Base-by-base conservation (phyloP, 2,797 vertebrate species). In the Sebastolobus altivelis region DNA sequence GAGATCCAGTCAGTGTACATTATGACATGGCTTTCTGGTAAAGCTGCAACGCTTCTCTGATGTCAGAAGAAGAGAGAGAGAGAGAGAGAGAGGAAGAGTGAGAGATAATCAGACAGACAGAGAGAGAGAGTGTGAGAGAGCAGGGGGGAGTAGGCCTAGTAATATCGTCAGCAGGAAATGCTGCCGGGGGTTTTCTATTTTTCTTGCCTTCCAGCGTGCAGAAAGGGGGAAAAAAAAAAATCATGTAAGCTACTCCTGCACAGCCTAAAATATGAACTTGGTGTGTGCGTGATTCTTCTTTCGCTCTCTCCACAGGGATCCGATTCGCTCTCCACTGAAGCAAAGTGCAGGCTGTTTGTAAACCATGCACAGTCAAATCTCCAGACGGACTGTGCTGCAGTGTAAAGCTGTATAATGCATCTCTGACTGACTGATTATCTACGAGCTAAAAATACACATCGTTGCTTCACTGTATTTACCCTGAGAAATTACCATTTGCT, bases 391-490 rank as follows among this genome's bases (percentile, higher is more conserved):
- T 33, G 52, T 67, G 79, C 81, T 65, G 62, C 87, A 83, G 79
- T 68, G 75, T 75, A 77, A 79, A 88, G 79, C 84, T 84, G 80
- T 81, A 81, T 82, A 89, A 90, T 89, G 82, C 66, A 66, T 83
- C 68, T 84, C 77, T 83, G 81, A 92, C 84, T 89, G 85, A 84
- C 82, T 87, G 86, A 90, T 92, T 87, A 90, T 85, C 77, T 49
- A 58, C n/a, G 6, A 84, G 75, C 90, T 89, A 84, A 89, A 88
- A 88, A 91, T 86, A 88, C 65, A 65, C 77, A 40, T 65, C 65
- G 65, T 66, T 76, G 75, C 81, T 80, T 49, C 68, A 69, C 78
- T 81, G 82, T 85, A 78, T 87, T 88, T 81, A 87, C 82, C 63
- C 38, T 25, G 82, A 77, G 63, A 83, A 84, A 89, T 83, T 49